Evolutionary conservation across 2,888 invertebrate species (phyloP).

Genomic region (Pogonocherus hispidulus): DNA sequence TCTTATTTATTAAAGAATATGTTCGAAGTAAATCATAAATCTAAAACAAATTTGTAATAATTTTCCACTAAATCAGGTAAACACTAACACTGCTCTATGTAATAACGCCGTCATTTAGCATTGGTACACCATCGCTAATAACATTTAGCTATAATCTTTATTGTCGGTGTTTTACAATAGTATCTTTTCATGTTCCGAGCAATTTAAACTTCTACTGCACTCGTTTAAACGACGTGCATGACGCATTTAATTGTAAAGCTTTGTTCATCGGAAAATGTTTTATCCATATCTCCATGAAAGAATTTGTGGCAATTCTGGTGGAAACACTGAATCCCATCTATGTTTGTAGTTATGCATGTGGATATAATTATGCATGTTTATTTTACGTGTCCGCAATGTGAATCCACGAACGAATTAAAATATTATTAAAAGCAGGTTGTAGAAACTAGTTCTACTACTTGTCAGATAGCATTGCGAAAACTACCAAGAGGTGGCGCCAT

Average conservation of each 20-base stretch:
- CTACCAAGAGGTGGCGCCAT: no score
- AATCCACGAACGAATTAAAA: neutral
- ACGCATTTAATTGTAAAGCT: slow-evolving; percentile 36
- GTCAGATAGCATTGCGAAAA: no score
- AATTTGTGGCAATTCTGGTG: slow-evolving; percentile 22
- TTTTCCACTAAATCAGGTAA: no score
- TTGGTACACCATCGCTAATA: slow-evolving; percentile 22
- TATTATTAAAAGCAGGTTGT: no score
- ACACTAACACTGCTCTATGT: no score
- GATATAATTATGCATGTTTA: neutral
- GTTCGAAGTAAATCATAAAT: no score
- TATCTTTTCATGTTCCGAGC: slow-evolving; percentile 35
- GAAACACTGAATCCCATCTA: slow-evolving; percentile 14
- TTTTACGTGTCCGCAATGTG: neutral
- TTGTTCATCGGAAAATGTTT: slow-evolving; percentile 34
- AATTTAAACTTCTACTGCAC: slow-evolving; percentile 35
- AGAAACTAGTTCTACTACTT: no score
- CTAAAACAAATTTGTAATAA: no score
- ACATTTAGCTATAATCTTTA: slow-evolving; percentile 32
- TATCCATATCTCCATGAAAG: slow-evolving; percentile 32
- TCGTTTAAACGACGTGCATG: slow-evolving; percentile 33
- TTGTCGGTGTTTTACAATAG: slow-evolving; percentile 31
- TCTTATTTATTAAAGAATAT: no score
- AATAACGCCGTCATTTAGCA: slow-evolving; percentile 28
- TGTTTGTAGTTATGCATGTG: neutral